These are phyloP conservation scores for Cataglyphis hispanica DNA, from an alignment of 1,140 invertebrate species.

Conservation along the genomic window DNA sequence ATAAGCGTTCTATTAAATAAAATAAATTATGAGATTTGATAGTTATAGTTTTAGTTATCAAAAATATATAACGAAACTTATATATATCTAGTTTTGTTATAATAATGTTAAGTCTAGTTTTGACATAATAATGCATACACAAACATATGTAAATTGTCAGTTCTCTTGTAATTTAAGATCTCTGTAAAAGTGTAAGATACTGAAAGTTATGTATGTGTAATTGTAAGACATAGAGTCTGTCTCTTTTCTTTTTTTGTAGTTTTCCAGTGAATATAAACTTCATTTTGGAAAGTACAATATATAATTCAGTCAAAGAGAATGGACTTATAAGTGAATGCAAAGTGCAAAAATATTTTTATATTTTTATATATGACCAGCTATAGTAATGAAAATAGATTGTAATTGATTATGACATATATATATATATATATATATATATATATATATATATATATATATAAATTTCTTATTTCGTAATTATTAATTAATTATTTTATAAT, in stretches of 20 bases:
- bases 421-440: not conserved
- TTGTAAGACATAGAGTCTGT: not conserved
- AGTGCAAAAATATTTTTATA: conserved; percentile 52
- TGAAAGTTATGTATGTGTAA: not conserved
- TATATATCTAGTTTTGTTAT: not conserved
- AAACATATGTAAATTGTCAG: not conserved
- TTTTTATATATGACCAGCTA: conserved; percentile 5
- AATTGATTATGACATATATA: not conserved
- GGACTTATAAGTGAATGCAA: not conserved
- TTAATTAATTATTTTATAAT: not conserved
- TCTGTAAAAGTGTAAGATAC: not conserved
- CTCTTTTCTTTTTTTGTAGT: not conserved
- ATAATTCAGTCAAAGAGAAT: not conserved
- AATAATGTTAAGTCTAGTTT: not conserved
- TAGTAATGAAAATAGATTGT: not conserved
- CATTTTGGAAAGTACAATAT: not conserved
- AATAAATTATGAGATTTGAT: no score
- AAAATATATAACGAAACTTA: not conserved
- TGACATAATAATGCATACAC: not conserved
- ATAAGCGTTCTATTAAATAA: no score
- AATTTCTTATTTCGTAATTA: not conserved
- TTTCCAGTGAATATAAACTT: not conserved
- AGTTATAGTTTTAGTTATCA: not conserved
- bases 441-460: not conserved
- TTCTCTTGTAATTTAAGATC: not conserved